Evolutionary conservation across 2,888 invertebrate species (phyloP), one percentile per base, ranked within the genome.

Genomic region (Elysia crispata): DNA sequence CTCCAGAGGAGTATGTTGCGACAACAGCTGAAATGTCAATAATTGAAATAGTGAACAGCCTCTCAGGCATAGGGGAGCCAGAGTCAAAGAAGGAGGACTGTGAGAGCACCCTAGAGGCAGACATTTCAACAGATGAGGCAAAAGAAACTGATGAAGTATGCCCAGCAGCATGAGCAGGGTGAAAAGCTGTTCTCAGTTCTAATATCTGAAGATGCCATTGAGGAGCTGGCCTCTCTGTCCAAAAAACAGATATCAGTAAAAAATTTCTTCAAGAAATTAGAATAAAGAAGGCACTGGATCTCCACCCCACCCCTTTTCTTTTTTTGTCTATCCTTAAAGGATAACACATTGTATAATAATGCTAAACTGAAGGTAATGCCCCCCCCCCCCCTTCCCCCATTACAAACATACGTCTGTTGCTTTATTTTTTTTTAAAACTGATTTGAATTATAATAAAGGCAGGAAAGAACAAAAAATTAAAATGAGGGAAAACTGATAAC

Each of bases 171-270:
- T 66, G 30, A 66, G 66, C 25, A 66, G 66, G 66, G 25, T 66
- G 66, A 66, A 66, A 66, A 66, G 66, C 66, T 66, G 66, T 23
- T 70, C 70, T 69, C 69, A 15, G 25, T 70, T 70, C 31, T 70
- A 70, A 70, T 70, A 41, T 41, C 70, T 70, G 70, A 70, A 70
- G 70, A 70, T 41, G 25, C 31, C 31, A 70, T 70, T 20, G 6
- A 70, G 31, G 41, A 70, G 33, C 70, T 70, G 70, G 41, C 70
- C 33, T 33, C 11, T 41, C 41, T 11, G 49, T 20, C 70, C 3
- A 70, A 70, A 70, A 70, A 70, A 33, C 33, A 70, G 70, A 70
- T 41, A 33, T 70, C 70, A 18, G 33, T 70, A 18, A 70, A 70
- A 66, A 6, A 66, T 25, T 66, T 66, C 30, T 18, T 66, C 67